phyloP scores from a whole-genome alignment of 2,113 vertebrate genomes.

The Ammodytes marinus region DNA sequence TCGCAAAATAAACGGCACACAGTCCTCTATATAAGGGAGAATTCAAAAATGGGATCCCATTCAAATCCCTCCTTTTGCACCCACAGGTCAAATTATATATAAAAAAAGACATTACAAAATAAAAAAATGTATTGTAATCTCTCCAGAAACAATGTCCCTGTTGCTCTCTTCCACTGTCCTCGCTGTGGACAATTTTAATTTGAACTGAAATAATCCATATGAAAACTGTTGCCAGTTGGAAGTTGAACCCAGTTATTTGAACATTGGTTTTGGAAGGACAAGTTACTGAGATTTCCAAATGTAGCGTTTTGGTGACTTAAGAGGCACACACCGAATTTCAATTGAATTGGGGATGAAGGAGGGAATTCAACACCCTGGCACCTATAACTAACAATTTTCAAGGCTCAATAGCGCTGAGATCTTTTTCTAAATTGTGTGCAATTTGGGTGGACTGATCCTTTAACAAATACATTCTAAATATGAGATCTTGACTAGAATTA shows the following conservation, averaged over 20 bases:
- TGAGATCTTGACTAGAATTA: not conserved
- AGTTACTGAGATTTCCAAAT: slow-evolving; percentile 8
- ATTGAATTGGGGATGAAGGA: not conserved
- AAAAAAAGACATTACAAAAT: not conserved
- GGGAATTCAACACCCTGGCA: not conserved
- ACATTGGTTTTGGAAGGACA: slow-evolving; percentile 23
- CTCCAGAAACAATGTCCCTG: slow-evolving; percentile 29
- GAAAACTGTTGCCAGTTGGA: not conserved
- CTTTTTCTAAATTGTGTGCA: not conserved
- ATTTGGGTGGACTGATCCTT: not conserved
- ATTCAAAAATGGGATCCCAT: not conserved
- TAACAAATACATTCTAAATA: not conserved
- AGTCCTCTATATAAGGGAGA: not conserved
- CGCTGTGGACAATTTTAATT: slow-evolving; percentile 11
- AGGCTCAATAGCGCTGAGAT: not conserved
- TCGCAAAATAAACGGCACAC: not conserved
- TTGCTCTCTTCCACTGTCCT: not conserved
- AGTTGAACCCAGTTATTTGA: not conserved
- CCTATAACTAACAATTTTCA: no score
- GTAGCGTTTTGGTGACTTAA: fast-evolving
- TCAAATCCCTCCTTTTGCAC: not conserved
- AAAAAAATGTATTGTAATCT: not conserved
- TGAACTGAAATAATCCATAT: slow-evolving; percentile 1
- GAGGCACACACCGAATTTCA: not conserved
- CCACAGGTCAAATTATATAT: not conserved